Conservation (phyloP, 2,888 invertebrate genomes). For the Xylota segnis region DNA sequence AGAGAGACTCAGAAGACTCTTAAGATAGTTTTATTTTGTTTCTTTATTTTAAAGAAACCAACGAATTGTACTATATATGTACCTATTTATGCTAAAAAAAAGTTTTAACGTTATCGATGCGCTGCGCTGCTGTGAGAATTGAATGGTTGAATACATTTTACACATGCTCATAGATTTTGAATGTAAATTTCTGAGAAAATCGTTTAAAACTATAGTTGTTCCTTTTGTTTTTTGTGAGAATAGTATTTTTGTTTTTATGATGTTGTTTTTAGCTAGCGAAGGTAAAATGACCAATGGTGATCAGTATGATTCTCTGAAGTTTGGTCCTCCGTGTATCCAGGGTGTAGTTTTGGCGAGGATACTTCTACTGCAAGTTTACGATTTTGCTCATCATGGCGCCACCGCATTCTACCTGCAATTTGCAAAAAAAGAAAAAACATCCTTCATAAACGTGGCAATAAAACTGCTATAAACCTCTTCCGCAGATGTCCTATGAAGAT, state of each 20-base stretch:
- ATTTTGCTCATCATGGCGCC: constrained; percentile 72
- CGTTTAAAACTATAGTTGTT: constrained; percentile 40
- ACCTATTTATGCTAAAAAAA: constrained; percentile 25
- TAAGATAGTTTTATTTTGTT: constrained; percentile 31
- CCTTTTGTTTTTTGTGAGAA: constrained; percentile 11
- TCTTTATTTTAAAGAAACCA: constrained; percentile 6
- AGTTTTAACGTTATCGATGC: constrained; percentile 25
- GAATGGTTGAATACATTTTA: constrained; percentile 17
- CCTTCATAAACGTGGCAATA: constrained; percentile 72
- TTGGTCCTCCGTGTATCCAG: constrained; percentile 16
- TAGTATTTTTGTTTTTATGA: constrained; percentile 45
- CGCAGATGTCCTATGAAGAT: constrained; percentile 65
- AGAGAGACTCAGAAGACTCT: not conserved
- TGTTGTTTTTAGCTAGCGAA: constrained; percentile 26
- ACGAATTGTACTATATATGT: not conserved
- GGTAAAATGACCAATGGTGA: constrained; percentile 36
- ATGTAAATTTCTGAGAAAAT: constrained; percentile 47
- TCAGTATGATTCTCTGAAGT: constrained; percentile 51
- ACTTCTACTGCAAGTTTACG: constrained; percentile 59
- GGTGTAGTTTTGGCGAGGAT: constrained; percentile 36
- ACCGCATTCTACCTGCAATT: constrained; percentile 57
- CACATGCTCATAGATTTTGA: constrained; percentile 27
- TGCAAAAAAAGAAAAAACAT: constrained; percentile 44
- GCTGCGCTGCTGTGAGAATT: constrained; percentile 37
- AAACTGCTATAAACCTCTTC: constrained; percentile 72